These are phyloP conservation scores for Brassicogethes aeneus DNA, from an alignment of 2,888 invertebrate genomes.

Conservation along the genomic window DNA sequence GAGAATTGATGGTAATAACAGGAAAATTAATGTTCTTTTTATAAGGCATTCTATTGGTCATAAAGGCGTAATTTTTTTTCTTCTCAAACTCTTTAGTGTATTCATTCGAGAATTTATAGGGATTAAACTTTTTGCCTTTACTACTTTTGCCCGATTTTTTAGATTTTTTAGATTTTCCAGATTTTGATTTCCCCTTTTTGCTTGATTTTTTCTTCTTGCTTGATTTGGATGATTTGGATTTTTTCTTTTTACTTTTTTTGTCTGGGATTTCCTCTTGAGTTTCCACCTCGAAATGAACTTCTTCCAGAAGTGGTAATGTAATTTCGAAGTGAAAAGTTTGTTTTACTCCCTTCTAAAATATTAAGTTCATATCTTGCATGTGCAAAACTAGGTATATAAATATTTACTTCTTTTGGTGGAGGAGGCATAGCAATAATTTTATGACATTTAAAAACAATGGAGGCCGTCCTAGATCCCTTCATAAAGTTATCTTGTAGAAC, in stretches of 20 bases:
- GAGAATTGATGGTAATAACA: slow-evolving; percentile 40
- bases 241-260: slow-evolving; percentile 9
- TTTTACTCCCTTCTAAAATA: slow-evolving; percentile 27
- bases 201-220: slow-evolving; percentile 26
- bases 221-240: slow-evolving; percentile 6
- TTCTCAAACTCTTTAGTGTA: slow-evolving; percentile 22
- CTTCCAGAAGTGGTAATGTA: slow-evolving; percentile 46
- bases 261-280: slow-evolving; percentile 13
- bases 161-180: slow-evolving; percentile 37
- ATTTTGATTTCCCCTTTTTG: slow-evolving; percentile 25
- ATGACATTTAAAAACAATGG: slow-evolving; percentile 43
- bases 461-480: slow-evolving; percentile 38
- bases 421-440: slow-evolving; percentile 46
- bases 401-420: slow-evolving; percentile 45
- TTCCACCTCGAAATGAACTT: slow-evolving; percentile 31
- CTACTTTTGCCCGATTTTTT: too few relatives aligned
- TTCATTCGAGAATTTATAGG: slow-evolving; percentile 27
- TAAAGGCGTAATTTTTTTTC: slow-evolving; percentile 36
- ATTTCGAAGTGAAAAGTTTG: slow-evolving; percentile 47
- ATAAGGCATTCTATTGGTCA: slow-evolving; percentile 46
- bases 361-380: not conserved
- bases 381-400: not conserved
- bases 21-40: slow-evolving; percentile 47
- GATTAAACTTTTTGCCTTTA: slow-evolving; percentile 7
- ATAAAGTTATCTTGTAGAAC: slow-evolving; percentile 8